Conservation (phyloP, 2,888 invertebrate genomes). For the Pantelozetes paolii region DNA sequence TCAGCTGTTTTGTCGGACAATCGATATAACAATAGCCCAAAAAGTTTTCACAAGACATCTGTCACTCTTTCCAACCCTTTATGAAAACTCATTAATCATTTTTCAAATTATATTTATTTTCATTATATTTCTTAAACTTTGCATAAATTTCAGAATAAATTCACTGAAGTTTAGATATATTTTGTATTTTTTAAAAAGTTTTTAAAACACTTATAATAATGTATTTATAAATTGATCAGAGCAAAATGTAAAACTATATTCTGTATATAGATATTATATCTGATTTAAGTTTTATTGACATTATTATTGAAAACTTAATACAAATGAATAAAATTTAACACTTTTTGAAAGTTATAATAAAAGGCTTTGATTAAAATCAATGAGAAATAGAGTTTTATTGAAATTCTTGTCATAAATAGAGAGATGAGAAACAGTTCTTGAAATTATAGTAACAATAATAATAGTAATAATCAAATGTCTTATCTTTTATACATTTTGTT, state of each 20-base stretch:
- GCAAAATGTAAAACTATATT: too few species aligned
- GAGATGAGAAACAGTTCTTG: neutral
- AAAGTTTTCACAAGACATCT: neutral
- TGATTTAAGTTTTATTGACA: too few species aligned
- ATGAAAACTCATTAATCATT: neutral
- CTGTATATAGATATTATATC: too few species aligned
- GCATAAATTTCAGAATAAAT: neutral
- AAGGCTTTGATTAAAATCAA: neutral
- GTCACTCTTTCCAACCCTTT: neutral
- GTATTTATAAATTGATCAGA: too few species aligned
- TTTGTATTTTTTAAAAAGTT: too few species aligned
- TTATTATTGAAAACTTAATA: too few species aligned
- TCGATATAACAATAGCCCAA: too few species aligned
- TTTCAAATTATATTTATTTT: too few species aligned
- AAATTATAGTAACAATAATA: conserved; percentile 5
- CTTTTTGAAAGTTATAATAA: too few species aligned
- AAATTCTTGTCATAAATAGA: neutral
- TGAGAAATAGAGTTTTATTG: neutral
- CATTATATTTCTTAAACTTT: too few species aligned
- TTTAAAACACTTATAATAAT: too few species aligned
- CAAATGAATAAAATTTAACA: too few species aligned
- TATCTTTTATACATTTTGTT: conserved; percentile 25
- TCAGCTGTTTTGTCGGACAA: neutral
- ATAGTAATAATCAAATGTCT: conserved; percentile 9
- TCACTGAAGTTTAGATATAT: neutral